These are phyloP conservation scores for Alligator mississippiensis DNA, from an alignment of 2,113 vertebrate species.

Conservation along the genomic window DNA sequence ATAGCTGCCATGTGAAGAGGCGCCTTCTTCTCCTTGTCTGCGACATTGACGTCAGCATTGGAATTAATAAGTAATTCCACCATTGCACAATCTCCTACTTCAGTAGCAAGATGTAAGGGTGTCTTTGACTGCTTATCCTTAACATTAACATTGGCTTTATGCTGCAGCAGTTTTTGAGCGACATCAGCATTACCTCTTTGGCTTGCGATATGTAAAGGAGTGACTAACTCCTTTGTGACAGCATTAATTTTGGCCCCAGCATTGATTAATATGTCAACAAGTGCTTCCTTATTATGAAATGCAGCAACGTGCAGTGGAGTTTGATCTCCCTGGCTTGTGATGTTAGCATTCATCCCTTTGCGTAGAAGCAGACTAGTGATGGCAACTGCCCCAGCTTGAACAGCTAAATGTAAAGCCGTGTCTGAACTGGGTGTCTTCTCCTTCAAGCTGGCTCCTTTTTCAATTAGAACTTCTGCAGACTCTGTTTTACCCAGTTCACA, in stretches of 20 bases:
- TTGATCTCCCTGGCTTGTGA: slow-evolving; percentile 69
- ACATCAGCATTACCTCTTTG: slow-evolving; percentile 68
- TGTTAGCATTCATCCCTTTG: slow-evolving; percentile 76
- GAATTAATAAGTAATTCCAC: slow-evolving; percentile 76
- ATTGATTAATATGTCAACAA: slow-evolving; percentile 63
- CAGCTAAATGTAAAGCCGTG: slow-evolving; percentile 81
- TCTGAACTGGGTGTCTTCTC: slow-evolving; percentile 71
- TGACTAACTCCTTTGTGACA: slow-evolving; percentile 64
- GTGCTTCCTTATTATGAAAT: slow-evolving; percentile 46
- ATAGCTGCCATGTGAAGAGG: slow-evolving; percentile 79
- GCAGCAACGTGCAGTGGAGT: slow-evolving; percentile 78
- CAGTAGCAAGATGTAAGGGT: slow-evolving; percentile 80
- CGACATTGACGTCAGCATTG: slow-evolving; percentile 68
- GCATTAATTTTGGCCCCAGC: slow-evolving; percentile 79
- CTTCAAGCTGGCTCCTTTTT: slow-evolving; percentile 70
- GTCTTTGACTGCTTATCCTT: slow-evolving; percentile 77
- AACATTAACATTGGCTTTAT: slow-evolving; percentile 68
- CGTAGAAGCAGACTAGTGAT: slow-evolving; percentile 59
- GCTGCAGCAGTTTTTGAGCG: slow-evolving; percentile 71
- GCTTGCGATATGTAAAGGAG: slow-evolving; percentile 78
- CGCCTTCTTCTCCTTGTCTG: slow-evolving; percentile 82
- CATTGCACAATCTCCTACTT: slow-evolving; percentile 47
- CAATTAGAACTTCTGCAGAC: slow-evolving; percentile 70
- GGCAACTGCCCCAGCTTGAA: slow-evolving; percentile 69
- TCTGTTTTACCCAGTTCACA: slow-evolving; percentile 78